These are phyloP conservation scores for Enteromius paludinosus DNA, from an alignment of 2,797 vertebrate genomes.

Conservation along the genomic window DNA sequence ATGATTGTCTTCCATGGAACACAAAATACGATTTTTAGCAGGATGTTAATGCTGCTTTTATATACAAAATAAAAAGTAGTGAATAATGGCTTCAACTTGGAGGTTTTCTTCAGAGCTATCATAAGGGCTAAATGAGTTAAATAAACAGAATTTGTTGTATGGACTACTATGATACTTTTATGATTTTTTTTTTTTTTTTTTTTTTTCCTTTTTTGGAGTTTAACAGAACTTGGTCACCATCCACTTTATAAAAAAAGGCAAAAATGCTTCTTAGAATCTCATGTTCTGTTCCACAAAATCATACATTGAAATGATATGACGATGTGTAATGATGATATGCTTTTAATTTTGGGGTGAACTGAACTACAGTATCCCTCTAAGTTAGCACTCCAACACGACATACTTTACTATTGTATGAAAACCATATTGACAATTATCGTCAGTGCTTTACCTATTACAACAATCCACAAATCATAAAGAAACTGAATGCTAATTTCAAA, in stretches of 20 bases:
- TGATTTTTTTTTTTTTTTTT: background rate
- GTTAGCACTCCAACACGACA: conserved; percentile 2
- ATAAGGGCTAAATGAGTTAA: background rate
- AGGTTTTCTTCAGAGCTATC: background rate
- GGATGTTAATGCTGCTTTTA: background rate
- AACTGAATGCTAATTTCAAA: conserved; percentile 30
- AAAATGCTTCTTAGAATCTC: background rate
- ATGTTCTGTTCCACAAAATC: background rate
- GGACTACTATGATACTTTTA: background rate
- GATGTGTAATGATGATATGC: background rate
- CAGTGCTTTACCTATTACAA: conserved; percentile 47
- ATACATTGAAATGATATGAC: background rate
- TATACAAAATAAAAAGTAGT: background rate
- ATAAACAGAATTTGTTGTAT: background rate
- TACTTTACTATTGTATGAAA: conserved; percentile 67
- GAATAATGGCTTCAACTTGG: background rate
- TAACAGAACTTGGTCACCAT: background rate
- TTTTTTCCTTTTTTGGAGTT: background rate
- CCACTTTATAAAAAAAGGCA: background rate
- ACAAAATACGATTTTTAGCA: background rate
- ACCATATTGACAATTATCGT: conserved; percentile 64
- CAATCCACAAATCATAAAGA: conserved; percentile 51
- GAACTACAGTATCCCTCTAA: background rate
- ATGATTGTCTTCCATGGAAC: background rate
- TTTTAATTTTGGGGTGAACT: background rate